Evolutionary conservation across 2,797 vertebrate genomes (phyloP).

Genomic region (Hephaestus fuliginosus): DNA sequence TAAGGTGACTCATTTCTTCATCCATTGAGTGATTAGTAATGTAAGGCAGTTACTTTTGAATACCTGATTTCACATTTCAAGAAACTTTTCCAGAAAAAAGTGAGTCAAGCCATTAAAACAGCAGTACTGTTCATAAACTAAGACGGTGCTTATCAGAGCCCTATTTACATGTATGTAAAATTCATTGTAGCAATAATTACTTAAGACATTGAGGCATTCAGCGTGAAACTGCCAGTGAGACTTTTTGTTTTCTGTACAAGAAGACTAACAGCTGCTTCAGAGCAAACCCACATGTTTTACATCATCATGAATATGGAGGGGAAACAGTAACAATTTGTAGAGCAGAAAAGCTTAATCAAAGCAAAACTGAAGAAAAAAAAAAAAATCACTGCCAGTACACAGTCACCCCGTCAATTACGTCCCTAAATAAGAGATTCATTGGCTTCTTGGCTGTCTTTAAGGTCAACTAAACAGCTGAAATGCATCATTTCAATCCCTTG

Average conservation of each 20-base stretch:
- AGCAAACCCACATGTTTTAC: slow-evolving; percentile 68
- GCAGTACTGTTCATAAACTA: not conserved
- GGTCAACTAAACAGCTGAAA: slow-evolving; percentile 54
- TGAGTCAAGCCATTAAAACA: slow-evolving; percentile 38
- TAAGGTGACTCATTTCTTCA: not conserved
- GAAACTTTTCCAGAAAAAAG: slow-evolving; percentile 1
- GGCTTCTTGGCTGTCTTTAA: slow-evolving; percentile 33
- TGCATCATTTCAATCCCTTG: slow-evolving; percentile 28
- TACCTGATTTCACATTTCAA: not conserved
- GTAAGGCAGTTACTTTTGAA: not conserved
- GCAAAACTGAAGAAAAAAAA: slow-evolving; percentile 13
- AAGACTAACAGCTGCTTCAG: slow-evolving; percentile 64
- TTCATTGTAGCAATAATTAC: slow-evolving; percentile 21
- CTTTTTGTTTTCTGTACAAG: slow-evolving; percentile 39
- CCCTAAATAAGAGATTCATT: slow-evolving; percentile 43
- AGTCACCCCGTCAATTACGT: slow-evolving; percentile 46
- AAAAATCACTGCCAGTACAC: slow-evolving; percentile 58
- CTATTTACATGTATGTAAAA: slow-evolving; percentile 38
- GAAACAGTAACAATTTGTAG: slow-evolving; percentile 62
- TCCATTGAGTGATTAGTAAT: not conserved
- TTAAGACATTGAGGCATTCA: slow-evolving; percentile 34
- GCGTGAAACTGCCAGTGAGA: slow-evolving; percentile 18
- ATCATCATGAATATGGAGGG: slow-evolving; percentile 50
- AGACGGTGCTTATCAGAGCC: slow-evolving; percentile 13
- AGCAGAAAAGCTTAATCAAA: slow-evolving; percentile 53